Conservation (phyloP, 2,888 invertebrate species). For the Coenonympha arcania region DNA sequence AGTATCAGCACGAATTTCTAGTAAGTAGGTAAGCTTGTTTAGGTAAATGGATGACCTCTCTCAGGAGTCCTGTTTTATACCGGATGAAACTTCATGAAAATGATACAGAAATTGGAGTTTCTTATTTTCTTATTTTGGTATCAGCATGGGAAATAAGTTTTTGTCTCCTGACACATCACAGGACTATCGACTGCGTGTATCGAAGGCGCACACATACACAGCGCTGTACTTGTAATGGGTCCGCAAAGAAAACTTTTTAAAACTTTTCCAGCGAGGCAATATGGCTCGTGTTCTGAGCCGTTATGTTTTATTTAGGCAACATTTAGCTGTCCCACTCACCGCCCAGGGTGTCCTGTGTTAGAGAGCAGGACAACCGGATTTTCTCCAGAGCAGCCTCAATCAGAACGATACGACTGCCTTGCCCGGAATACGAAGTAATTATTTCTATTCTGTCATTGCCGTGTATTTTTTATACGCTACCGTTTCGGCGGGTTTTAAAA, state of each 20-base stretch:
- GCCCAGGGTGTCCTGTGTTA: constrained; percentile 32
- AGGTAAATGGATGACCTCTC: background rate
- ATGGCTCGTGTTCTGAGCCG: constrained; percentile 74
- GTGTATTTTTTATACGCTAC: constrained; percentile 68
- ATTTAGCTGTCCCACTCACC: constrained; percentile 53
- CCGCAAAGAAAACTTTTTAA: constrained; percentile 76
- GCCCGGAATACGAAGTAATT: constrained; percentile 75
- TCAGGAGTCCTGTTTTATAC: background rate
- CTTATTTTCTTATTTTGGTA: constrained; percentile 21
- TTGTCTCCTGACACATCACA: constrained; percentile 28
- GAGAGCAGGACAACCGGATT: constrained; percentile 48
- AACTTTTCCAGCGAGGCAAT: constrained; percentile 75
- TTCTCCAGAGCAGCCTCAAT: constrained; percentile 37
- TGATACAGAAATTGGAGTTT: constrained; percentile 18
- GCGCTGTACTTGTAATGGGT: constrained; percentile 70
- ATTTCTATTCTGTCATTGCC: constrained; percentile 74
- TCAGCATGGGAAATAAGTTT: constrained; percentile 24
- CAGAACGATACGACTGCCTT: constrained; percentile 55
- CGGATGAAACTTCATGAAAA: constrained; percentile 8
- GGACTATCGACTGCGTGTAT: constrained; percentile 63
- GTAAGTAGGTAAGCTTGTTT: too few relatives aligned
- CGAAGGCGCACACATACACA: constrained; percentile 56
- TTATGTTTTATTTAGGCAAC: constrained; percentile 73
- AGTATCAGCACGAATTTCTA: too few relatives aligned
- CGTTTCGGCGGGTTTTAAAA: constrained; percentile 40